Base-by-base conservation (phyloP, 2,888 invertebrate genomes). In the Junonia oenone region DNA sequence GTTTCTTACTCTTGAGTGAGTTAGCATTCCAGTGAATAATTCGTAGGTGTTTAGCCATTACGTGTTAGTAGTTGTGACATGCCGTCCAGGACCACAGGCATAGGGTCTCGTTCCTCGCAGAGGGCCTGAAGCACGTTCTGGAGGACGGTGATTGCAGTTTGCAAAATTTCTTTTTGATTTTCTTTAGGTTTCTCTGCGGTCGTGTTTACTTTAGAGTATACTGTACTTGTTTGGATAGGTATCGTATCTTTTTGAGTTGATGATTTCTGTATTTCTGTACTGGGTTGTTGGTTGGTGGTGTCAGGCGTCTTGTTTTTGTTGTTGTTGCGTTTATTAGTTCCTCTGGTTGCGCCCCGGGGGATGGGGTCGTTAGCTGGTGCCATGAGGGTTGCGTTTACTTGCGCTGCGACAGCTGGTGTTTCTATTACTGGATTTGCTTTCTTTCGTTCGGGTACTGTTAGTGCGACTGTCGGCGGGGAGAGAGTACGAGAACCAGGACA, bases 361-460 rank as follows among this genome's bases (percentile, higher is more conserved):
- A 22, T 22, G 22, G 22, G 22, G 22, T 2, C 22, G 22, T 22
- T 22, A 22, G 22, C 22, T 3, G 68, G 37, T 65, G 66, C 55
- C 68, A 69, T 48, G 69, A 66, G 67, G 70, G 69, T 54, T 88
- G 3, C 5, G 87, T 73, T 83, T 56, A 3, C 3, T 92, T 93
- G 57, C 91, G 86, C 14, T 82, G 75, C 72, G 84, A 15, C 8
- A 3, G 22, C 22, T 22, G 2, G 22, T 5, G 22, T 22, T 22
- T 22, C 22, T 5, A 22, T 22, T 22, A 3, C 5, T 2, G 22
- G 22, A 2, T 22, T 22, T 3, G 2, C 22, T 5, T 22, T 22
- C 22, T 22, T 22, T 2, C 5, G 2, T 22, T 22, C 22, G 2
- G 2, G 22, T 22, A 5, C 22, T 5, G 22, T 3, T 2, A 22